phyloP scores from a whole-genome alignment of 2,113 vertebrate species.

The Trogon surrucura region DNA sequence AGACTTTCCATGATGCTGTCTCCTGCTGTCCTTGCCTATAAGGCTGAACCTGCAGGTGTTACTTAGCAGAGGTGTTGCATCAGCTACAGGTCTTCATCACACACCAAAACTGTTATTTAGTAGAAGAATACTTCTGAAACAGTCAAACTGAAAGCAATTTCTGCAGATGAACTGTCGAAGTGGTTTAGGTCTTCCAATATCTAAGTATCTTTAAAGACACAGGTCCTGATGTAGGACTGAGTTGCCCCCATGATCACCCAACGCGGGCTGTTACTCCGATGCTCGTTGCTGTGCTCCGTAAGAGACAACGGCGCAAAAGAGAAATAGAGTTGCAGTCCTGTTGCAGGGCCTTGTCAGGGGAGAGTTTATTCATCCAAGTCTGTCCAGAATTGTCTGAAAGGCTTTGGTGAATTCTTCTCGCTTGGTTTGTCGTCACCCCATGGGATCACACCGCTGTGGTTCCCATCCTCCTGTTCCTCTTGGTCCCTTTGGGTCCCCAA shows the following conservation, averaged over 20 bases:
- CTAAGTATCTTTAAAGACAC: not conserved
- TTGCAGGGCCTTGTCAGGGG: not conserved
- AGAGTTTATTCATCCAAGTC: not conserved
- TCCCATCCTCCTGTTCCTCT: not conserved
- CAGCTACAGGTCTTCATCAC: not conserved
- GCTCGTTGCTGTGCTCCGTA: not conserved
- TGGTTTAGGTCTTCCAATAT: not conserved
- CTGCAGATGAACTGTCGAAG: not conserved
- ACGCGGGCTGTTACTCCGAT: accelerated
- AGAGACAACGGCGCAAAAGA: not conserved
- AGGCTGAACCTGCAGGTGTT: not conserved
- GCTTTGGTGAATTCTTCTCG: not conserved
- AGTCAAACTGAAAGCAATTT: not conserved
- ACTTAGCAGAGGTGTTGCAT: not conserved
- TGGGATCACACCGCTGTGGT: not conserved
- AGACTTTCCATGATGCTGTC: not conserved
- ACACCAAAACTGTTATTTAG: not conserved
- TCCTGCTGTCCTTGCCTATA: not conserved
- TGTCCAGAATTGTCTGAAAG: not conserved
- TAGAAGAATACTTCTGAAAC: not conserved
- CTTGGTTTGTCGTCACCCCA: not conserved
- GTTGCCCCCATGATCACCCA: accelerated
- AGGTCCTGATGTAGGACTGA: not conserved
- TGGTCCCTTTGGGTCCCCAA: accelerated
- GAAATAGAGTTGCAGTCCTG: not conserved